Evolutionary conservation across 2,797 vertebrate genomes (phyloP).

Genomic region (Enteromius paludinosus): DNA sequence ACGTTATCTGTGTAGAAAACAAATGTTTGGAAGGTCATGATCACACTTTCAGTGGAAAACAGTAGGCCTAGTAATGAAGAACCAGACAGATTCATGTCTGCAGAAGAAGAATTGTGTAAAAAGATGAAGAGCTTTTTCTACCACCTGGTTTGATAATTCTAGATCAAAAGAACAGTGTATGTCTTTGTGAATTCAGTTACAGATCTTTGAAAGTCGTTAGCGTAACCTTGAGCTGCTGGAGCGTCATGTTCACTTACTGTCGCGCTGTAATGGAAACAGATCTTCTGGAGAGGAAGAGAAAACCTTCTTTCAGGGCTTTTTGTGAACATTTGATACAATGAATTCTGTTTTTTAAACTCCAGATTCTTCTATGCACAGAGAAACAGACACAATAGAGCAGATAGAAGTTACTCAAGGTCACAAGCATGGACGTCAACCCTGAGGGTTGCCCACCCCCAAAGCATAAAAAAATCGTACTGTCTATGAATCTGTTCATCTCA

Average conservation of each 20-base stretch:
- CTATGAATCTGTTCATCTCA: too few relatives aligned
- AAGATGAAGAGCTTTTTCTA: background rate
- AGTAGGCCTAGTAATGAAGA: background rate
- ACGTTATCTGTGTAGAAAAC: background rate
- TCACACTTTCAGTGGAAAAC: background rate
- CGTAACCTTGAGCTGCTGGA: conserved; percentile 24
- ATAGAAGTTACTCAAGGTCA: background rate
- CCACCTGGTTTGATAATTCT: background rate
- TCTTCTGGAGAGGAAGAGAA: conserved; percentile 18
- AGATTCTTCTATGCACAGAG: background rate
- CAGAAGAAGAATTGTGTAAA: background rate
- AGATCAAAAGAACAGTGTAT: background rate
- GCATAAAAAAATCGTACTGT: too few relatives aligned
- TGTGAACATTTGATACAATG: conserved; percentile 20
- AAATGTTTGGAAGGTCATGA: background rate
- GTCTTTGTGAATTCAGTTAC: background rate
- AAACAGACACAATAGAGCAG: background rate
- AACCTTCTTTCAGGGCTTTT: conserved; percentile 11
- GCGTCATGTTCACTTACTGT: conserved; percentile 26
- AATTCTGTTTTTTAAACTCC: background rate
- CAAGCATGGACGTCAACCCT: too few relatives aligned
- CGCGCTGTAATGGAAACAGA: background rate
- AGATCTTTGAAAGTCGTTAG: background rate
- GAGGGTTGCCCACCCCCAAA: too few relatives aligned
- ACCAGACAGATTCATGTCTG: background rate